Base-by-base conservation (phyloP, 2,888 invertebrate genomes). In the Cephus spinipes region DNA sequence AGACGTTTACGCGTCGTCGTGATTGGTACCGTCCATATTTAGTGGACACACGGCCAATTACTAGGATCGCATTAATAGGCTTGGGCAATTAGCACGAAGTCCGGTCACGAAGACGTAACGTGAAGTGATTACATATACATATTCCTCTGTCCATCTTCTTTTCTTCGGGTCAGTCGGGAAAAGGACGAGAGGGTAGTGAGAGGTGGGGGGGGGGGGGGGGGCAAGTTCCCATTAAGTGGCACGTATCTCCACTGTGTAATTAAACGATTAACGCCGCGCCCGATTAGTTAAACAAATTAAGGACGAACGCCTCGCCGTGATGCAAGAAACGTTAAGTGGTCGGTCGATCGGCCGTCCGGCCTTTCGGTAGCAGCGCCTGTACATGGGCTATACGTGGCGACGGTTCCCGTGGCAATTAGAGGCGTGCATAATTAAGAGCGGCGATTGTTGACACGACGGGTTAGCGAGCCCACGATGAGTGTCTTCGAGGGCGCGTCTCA, bases 271-370 rank as follows among this genome's bases (percentile, higher is more conserved):
- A 89, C 90, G 87, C 86, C 79, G 77, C 69, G 83, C 77, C 84
- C 84, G 89, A 90, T 89, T 89, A 90, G 89, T 89, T 89, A 87
- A 88, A 89, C 88, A 90, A 90, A 89, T 90, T 89, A 89, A 86
- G 87, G 83, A 81, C 75, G 69, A 75, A 74, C 73, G 76, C 79
- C 34, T 30, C 0, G 69, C 31, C 32, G 69, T 84, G 87, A 86
- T 84, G 85, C 81, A 85, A 87, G 85, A 83, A 87, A 86, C 81
- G 89, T 87, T 89, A 89, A 89, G 88, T 87, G 86, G 77, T 69
- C 77, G 36, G 73, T 76, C 75, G 36, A 69, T 36, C 40, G 40
- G 40, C 1, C 40, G 40, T 40, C 6, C 15, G 15, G 40, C 15
- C 40, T 40, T 40, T 40, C 40, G 40, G 40, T 40, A 40, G 40